Evolutionary conservation across 2,888 invertebrate species (phyloP).

Genomic region (Drosophila percnosoma): DNA sequence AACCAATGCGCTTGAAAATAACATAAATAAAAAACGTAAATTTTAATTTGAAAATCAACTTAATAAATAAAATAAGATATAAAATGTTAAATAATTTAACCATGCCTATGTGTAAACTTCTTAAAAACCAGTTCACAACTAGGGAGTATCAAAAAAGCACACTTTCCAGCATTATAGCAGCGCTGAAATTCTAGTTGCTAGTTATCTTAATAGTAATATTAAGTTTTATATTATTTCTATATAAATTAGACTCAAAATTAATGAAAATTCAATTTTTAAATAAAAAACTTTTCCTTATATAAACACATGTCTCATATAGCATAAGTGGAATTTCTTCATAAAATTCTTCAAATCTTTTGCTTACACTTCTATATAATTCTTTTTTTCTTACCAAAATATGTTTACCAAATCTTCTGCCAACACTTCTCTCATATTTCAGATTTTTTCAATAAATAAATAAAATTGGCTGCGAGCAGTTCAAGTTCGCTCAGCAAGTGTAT

Average conservation of each 20-base stretch:
- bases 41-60: too few species aligned
- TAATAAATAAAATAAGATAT: too few species aligned
- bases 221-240: not conserved
- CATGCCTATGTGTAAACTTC: not conserved
- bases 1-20: not conserved
- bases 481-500: not conserved
- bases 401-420: too few species aligned
- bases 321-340: not conserved
- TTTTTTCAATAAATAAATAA: not conserved
- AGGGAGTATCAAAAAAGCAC: rapidly evolving
- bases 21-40: not conserved
- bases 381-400: not conserved
- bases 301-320: not conserved
- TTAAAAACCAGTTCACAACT: not conserved
- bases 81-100: rapidly evolving
- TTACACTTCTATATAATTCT: not conserved
- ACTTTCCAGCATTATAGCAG: not conserved
- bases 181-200: not conserved
- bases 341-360: not conserved
- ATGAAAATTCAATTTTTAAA: not conserved
- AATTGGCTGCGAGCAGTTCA: not conserved
- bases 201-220: not conserved
- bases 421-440: not conserved
- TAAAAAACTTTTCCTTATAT: not conserved
- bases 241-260: not conserved